A percentile compares a stretch with the other conserved stretches of the same genome.
Evolutionary conservation across 2,113 vertebrate species (phyloP).

Genomic region (Malurus elegans): DNA sequence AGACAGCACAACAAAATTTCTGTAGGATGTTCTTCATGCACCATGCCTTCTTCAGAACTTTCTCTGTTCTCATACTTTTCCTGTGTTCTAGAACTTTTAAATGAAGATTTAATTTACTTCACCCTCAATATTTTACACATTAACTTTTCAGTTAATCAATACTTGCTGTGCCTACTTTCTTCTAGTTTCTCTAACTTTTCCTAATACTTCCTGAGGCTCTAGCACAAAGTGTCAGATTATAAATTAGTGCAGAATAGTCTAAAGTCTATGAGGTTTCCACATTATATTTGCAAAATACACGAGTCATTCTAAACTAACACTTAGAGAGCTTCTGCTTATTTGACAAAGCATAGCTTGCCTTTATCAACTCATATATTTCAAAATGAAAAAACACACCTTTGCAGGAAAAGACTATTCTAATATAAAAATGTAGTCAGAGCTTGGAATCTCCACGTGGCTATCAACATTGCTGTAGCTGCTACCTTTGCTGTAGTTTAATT

Average conservation of each 20-base stretch:
- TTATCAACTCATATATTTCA: neutral
- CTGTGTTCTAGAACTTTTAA: neutral
- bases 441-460: neutral
- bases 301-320: neutral
- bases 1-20: neutral
- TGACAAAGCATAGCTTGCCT: neutral
- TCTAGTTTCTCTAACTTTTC: neutral
- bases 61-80: neutral
- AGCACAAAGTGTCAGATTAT: neutral
- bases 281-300: neutral
- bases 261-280: neutral
- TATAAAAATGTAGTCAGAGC: neutral
- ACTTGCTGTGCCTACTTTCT: neutral
- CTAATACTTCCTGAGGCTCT: neutral
- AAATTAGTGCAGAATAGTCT: neutral
- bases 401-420: neutral
- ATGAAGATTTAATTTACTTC: neutral
- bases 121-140: neutral
- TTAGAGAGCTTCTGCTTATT: neutral
- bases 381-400: neutral
- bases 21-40: neutral
- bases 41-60: neutral
- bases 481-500: neutral
- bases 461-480: neutral
- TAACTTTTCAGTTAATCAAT: neutral